Percentiles rank a stretch among this genome's conserved stretches.
These are phyloP conservation scores for Epinephelus awoara DNA, from an alignment of 2,797 vertebrate species.

Conservation along the genomic window DNA sequence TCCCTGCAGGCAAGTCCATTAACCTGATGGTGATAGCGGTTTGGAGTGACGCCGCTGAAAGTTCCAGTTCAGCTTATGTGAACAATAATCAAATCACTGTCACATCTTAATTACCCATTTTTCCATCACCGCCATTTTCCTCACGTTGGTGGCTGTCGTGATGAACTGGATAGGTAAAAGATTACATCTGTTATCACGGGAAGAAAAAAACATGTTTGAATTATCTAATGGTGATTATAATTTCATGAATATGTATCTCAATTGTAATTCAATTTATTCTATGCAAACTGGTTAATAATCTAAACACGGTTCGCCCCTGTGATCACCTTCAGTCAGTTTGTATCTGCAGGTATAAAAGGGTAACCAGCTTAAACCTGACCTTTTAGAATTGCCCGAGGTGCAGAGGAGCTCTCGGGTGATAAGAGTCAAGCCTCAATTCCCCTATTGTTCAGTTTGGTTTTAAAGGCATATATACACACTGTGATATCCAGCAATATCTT, in stretches of 20 bases:
- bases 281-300: neutral
- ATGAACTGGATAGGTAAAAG: neutral
- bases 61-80: conserved; percentile 30
- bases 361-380: neutral
- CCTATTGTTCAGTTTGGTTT: conserved; percentile 3
- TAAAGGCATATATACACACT: neutral
- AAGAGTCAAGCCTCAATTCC: neutral
- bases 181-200: neutral
- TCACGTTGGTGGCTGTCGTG: neutral
- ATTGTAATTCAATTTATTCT: neutral
- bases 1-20: conserved; percentile 51
- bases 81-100: conserved; percentile 33
- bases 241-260: neutral
- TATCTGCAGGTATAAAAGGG: neutral
- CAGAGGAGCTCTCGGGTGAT: neutral
- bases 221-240: neutral
- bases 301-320: neutral
- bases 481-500: neutral
- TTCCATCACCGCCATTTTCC: conserved; percentile 1
- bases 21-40: conserved; percentile 34
- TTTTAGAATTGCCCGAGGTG: conserved; percentile 3
- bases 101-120: conserved; percentile 9
- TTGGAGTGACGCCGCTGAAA: conserved; percentile 31
- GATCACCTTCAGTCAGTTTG: neutral
- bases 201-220: neutral